Evolutionary conservation across 2,888 invertebrate genomes (phyloP).

Genomic region (Drosophila cyrtoloma): DNA sequence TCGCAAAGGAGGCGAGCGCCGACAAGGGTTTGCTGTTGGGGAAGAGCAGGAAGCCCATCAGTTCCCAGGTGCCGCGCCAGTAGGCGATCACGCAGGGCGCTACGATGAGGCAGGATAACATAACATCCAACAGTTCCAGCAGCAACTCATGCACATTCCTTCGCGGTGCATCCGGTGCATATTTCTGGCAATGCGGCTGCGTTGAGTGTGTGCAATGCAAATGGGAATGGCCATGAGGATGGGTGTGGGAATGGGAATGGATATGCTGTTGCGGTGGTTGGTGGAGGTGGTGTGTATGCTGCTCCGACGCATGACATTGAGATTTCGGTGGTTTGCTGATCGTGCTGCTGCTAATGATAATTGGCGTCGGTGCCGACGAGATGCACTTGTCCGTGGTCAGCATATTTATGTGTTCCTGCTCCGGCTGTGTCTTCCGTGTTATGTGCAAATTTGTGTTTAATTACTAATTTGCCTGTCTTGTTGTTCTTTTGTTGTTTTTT

Average conservation of each 20-base stretch:
- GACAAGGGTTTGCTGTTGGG: conserved; percentile 88
- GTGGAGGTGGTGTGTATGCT: conserved; percentile 34
- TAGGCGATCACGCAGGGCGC: conserved; percentile 93
- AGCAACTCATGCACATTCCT: conserved; percentile 83
- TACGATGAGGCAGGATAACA: conserved; percentile 90
- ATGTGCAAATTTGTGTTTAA: conserved; percentile 31
- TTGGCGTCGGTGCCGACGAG: conserved; percentile 46
- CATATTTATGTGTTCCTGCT: conserved; percentile 41
- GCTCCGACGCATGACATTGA: conserved; percentile 51
- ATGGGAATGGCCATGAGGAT: conserved; percentile 22
- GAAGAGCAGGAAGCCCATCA: conserved; percentile 90
- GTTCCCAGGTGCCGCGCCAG: conserved; percentile 94
- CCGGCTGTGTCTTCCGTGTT: conserved; percentile 6
- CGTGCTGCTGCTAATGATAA: conserved; percentile 53
- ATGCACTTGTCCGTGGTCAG: conserved; percentile 63
- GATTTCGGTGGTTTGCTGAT: conserved; percentile 38
- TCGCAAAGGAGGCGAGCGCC: conserved; percentile 88
- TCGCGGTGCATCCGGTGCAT: conserved; percentile 63
- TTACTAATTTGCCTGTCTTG: conserved; percentile 17
- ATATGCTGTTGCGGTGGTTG: conserved; percentile 19
- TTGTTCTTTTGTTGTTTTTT: conserved; percentile 15
- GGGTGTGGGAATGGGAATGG: conserved; percentile 13
- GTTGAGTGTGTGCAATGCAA: conserved; percentile 47
- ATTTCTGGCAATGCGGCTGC: conserved; percentile 38
- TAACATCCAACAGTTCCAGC: conserved; percentile 89